These are phyloP conservation scores for Lepidothrix coronata DNA, from an alignment of 2,113 vertebrate genomes.

Conservation along the genomic window DNA sequence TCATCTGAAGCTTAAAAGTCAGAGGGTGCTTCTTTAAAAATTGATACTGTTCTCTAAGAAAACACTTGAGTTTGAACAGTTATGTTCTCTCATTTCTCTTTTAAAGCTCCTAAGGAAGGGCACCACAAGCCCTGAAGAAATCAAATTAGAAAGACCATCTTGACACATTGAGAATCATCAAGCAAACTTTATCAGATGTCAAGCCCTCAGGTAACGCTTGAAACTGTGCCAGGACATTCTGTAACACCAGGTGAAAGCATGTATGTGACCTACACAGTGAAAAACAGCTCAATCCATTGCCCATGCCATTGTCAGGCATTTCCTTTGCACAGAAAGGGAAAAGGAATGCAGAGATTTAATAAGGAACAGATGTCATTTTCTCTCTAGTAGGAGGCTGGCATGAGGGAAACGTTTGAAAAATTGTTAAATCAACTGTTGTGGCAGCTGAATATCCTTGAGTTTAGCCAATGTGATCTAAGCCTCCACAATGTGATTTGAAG, in stretches of 20 bases:
- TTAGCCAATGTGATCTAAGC: constrained; percentile 17
- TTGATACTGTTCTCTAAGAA: constrained; percentile 22
- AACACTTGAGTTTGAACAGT: constrained; percentile 6
- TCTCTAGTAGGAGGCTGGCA: background rate
- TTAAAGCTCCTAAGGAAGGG: constrained; percentile 23
- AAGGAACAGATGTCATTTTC: constrained; percentile 12
- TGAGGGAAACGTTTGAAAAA: constrained; percentile 31
- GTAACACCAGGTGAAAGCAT: background rate
- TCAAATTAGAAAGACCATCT: background rate
- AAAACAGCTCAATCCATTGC: background rate
- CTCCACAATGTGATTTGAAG: constrained; percentile 32
- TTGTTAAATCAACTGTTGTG: constrained; percentile 20
- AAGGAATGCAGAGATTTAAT: background rate
- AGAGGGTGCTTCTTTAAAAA: constrained; percentile 40
- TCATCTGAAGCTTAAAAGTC: constrained; percentile 36
- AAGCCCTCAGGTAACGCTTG: background rate
- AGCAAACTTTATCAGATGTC: background rate
- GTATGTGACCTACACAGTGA: background rate
- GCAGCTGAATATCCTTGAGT: constrained; percentile 38
- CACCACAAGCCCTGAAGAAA: constrained; percentile 13
- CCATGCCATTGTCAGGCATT: background rate
- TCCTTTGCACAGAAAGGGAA: background rate
- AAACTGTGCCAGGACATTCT: background rate
- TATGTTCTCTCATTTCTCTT: background rate
- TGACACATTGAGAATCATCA: background rate